These are phyloP conservation scores for Ricordea florida DNA, from an alignment of 92 coral and sea anemone species.

Conservation along the genomic window DNA sequence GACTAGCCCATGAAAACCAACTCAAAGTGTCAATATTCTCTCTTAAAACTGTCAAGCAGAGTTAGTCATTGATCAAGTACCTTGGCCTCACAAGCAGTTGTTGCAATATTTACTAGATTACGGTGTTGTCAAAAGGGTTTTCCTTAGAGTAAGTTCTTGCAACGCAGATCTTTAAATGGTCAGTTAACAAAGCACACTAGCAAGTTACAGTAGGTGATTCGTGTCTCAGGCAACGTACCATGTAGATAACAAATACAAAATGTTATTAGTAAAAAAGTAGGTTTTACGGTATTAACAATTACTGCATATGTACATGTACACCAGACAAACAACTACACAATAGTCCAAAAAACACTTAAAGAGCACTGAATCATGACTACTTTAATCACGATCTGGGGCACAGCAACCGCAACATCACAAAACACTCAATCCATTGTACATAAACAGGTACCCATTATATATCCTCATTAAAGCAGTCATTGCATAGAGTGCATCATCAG, in stretches of 20 bases:
- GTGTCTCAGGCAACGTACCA: not conserved
- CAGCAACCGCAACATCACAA: not conserved
- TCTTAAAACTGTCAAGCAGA: no score
- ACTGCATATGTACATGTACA: conserved; percentile 33
- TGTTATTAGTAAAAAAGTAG: conserved; percentile 34
- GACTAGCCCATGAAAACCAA: no score
- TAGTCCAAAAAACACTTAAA: not conserved
- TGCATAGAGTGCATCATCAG: no score
- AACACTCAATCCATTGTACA: not conserved
- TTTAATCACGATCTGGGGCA: conserved; percentile 31
- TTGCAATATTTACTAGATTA: no score
- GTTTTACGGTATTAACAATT: conserved; percentile 9
- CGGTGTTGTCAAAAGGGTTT: no score
- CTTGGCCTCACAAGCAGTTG: no score
- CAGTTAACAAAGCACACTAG: no score
- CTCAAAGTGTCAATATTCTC: no score
- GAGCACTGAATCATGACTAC: not conserved
- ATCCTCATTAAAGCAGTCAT: not conserved
- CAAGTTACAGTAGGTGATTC: no score
- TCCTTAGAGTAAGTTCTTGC: no score
- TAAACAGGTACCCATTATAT: not conserved
- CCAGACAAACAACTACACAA: not conserved
- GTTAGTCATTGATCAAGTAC: no score
- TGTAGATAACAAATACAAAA: conserved; percentile 28
- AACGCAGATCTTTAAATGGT: no score